phyloP scores from a whole-genome alignment of 2,888 invertebrate genomes.

The Eupithecia vulgata region DNA sequence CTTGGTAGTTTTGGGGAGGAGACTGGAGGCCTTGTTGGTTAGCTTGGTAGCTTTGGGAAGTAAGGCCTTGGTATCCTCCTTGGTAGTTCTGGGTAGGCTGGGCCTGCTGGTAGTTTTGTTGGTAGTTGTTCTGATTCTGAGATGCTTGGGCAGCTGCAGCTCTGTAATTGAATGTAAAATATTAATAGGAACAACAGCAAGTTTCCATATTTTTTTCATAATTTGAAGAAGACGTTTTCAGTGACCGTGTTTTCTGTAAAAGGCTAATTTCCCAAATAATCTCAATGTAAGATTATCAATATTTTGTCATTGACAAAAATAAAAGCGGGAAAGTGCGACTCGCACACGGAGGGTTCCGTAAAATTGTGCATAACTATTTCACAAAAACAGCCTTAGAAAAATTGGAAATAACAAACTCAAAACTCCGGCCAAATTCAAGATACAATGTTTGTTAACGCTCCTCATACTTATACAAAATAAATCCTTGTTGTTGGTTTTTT shows the following conservation, averaged over 20 bases:
- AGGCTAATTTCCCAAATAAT: no score
- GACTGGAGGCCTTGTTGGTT: slow-evolving; percentile 16
- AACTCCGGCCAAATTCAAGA: no score
- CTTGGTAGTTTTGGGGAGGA: slow-evolving; percentile 8
- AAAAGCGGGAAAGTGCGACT: no score
- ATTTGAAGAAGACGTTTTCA: background rate
- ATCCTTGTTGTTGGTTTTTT: no score
- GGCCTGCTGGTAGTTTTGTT: slow-evolving; percentile 29
- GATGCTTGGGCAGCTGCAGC: slow-evolving; percentile 55
- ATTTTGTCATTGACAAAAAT: no score
- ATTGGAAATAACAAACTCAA: no score
- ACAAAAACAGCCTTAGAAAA: no score
- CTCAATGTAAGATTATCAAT: no score
- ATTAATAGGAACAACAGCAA: background rate
- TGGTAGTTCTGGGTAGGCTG: slow-evolving; percentile 22
- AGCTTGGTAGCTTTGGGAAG: slow-evolving; percentile 35
- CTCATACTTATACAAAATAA: no score
- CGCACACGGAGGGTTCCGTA: no score
- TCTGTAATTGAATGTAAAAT: slow-evolving; percentile 11
- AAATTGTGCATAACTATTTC: no score
- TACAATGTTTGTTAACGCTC: no score
- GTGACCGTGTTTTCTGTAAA: background rate
- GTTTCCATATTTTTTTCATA: background rate
- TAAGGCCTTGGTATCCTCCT: slow-evolving; percentile 41
- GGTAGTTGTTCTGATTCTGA: slow-evolving; percentile 64